Percentiles rank a stretch among this genome's conserved stretches.
Evolutionary conservation across 2,113 vertebrate species (phyloP).

Genomic region (Protobothrops flavoviridis): DNA sequence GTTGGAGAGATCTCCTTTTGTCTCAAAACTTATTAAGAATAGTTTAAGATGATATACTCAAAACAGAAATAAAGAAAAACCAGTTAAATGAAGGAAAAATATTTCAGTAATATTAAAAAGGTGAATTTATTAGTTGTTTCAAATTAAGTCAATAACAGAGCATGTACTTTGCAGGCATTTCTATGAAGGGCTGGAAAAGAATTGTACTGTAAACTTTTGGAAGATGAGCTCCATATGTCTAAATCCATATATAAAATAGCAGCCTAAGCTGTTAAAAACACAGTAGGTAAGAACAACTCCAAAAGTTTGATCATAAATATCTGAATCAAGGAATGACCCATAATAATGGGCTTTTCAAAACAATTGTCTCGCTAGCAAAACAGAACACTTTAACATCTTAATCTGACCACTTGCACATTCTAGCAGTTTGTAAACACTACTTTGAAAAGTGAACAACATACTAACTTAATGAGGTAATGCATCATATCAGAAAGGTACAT

Average conservation of each 20-base stretch:
- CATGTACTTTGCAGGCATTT: not conserved
- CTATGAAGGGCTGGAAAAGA: not conserved
- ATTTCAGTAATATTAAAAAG: not conserved
- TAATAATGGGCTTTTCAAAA: not conserved
- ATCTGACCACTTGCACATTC: not conserved
- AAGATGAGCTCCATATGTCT: not conserved
- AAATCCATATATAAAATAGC: not conserved
- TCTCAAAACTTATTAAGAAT: not conserved
- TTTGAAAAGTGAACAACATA: slow-evolving; percentile 22
- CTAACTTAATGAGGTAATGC: not conserved
- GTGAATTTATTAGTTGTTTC: not conserved
- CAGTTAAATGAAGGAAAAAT: not conserved
- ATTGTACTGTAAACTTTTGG: not conserved
- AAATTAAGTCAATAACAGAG: not conserved
- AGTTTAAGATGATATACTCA: not conserved
- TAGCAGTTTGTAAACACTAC: slow-evolving; percentile 4
- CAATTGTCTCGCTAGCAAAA: not conserved
- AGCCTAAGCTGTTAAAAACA: not conserved
- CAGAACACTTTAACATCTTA: not conserved
- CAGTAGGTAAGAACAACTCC: not conserved
- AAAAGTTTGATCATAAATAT: not conserved
- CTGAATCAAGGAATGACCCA: not conserved
- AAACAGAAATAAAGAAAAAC: not conserved
- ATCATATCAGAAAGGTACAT: slow-evolving; percentile 18
- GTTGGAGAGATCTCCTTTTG: not conserved